A percentile compares a stretch with the other conserved stretches of the same genome.
Evolutionary conservation across 2,113 vertebrate species (phyloP).

Genomic region (Recurvirostra avosetta): DNA sequence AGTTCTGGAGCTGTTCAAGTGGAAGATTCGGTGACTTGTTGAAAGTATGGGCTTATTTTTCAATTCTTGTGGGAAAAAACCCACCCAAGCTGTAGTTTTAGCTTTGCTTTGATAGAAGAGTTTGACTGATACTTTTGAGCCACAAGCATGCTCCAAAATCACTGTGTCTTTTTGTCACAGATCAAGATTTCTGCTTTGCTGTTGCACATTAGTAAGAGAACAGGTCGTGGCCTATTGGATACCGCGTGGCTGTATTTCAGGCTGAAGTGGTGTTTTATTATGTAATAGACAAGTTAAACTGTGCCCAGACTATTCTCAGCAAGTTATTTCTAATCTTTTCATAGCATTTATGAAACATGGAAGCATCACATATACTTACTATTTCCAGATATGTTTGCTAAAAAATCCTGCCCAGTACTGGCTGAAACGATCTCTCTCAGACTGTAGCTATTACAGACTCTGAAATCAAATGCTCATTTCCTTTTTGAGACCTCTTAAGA

Average conservation of each 20-base stretch:
- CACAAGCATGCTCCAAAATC: neutral
- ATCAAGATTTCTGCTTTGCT: neutral
- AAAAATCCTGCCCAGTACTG: neutral
- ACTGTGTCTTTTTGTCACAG: neutral
- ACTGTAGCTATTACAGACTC: neutral
- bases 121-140: neutral
- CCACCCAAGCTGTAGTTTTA: neutral
- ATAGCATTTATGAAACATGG: neutral
- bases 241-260: neutral
- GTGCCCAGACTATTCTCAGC: neutral
- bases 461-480: neutral
- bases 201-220: accelerated
- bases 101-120: neutral
- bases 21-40: neutral
- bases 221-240: neutral
- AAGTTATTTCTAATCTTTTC: neutral
- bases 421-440: neutral
- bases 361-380: neutral
- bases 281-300: neutral
- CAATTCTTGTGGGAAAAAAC: neutral
- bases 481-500: neutral
- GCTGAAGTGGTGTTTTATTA: neutral
- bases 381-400: neutral
- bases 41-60: neutral
- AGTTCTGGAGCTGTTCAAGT: neutral